Evolutionary conservation across 2,113 vertebrate species (phyloP).

Genomic region (Galemys pyrenaicus): DNA sequence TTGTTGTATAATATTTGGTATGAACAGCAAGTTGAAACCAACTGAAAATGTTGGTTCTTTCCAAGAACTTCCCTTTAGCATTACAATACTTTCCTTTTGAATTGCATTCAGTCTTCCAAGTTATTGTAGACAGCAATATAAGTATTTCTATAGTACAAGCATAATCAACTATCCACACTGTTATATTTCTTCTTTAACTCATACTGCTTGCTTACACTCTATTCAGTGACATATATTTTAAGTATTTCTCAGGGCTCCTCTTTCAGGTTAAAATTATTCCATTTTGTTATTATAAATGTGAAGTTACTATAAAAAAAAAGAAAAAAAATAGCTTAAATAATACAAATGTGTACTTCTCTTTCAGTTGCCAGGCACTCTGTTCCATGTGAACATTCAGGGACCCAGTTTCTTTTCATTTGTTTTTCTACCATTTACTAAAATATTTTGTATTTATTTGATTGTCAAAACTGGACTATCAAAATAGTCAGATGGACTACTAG

Average conservation of each 20-base stretch:
- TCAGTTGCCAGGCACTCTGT: accelerated
- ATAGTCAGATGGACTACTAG: neutral
- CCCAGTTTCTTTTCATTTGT: neutral
- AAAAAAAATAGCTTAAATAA: neutral
- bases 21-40: neutral
- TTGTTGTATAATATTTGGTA: neutral
- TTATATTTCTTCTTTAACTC: neutral
- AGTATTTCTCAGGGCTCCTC: neutral
- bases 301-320: neutral
- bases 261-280: neutral
- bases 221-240: neutral
- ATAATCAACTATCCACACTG: neutral
- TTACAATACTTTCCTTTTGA: neutral
- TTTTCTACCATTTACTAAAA: neutral
- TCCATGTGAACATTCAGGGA: neutral
- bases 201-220: neutral
- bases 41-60: neutral
- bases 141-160: neutral
- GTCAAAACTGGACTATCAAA: neutral
- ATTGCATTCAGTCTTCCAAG: neutral
- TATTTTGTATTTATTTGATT: neutral
- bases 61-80: neutral
- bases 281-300: neutral
- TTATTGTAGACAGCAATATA: neutral
- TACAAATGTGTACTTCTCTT: neutral